A percentile compares a stretch with the other conserved stretches of the same genome.
Evolutionary conservation across 2,888 invertebrate species (phyloP).

Genomic region (Scaptomyza cyrtandrae): DNA sequence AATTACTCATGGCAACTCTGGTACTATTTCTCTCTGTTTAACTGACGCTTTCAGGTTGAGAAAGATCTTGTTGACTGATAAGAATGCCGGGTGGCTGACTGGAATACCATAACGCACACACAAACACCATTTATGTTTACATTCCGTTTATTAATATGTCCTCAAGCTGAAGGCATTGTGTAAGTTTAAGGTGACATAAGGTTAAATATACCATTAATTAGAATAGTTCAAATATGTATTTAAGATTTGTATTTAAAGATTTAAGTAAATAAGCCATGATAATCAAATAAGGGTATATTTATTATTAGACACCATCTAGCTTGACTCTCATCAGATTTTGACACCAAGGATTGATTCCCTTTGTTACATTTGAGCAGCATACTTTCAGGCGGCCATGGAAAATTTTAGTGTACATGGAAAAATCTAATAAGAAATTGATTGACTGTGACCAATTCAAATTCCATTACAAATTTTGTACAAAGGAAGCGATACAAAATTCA

Average conservation of each 20-base stretch:
- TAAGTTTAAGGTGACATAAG: conserved; percentile 10
- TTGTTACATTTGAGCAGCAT: background rate
- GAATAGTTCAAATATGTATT: too few species aligned
- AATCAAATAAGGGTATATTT: too few species aligned
- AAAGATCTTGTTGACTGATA: conserved; percentile 63
- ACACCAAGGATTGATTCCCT: background rate
- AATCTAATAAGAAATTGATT: background rate
- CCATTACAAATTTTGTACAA: background rate
- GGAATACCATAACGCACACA: conserved; percentile 18
- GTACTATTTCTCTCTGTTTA: conserved; percentile 9
- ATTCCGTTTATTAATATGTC: conserved; percentile 3
- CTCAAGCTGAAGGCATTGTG: background rate
- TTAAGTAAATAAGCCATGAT: too few species aligned
- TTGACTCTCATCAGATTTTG: too few species aligned
- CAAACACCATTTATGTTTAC: conserved; percentile 16
- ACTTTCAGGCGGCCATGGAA: background rate
- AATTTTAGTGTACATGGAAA: background rate
- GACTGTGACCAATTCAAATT: background rate
- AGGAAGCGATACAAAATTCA: background rate
- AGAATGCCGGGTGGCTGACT: conserved; percentile 32
- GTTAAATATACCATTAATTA: background rate
- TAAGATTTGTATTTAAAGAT: too few species aligned
- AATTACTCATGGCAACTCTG: conserved; percentile 18
- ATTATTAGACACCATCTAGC: too few species aligned
- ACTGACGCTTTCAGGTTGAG: conserved; percentile 24